These are phyloP conservation scores for Archegozetes longisetosus DNA, from an alignment of 1,140 invertebrate species.

Conservation along the genomic window DNA sequence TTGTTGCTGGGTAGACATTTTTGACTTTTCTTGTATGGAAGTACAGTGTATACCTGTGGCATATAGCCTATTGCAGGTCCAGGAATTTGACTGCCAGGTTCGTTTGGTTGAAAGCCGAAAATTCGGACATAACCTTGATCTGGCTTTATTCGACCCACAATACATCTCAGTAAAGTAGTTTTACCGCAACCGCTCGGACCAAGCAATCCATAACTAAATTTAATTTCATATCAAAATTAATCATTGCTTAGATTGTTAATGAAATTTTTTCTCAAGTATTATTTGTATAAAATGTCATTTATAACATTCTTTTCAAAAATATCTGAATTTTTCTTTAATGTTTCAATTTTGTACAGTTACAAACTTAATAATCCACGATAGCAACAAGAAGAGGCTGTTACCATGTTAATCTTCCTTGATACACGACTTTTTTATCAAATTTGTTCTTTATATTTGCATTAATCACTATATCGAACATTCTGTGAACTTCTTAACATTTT, in stretches of 20 bases:
- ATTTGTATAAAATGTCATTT: neutral
- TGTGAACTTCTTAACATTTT: too few relatives aligned
- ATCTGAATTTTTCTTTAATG: neutral
- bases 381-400: neutral
- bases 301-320: neutral
- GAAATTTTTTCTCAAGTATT: neutral
- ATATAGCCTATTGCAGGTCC: slow-evolving; percentile 68
- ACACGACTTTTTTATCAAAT: too few relatives aligned
- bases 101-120: slow-evolving; percentile 63
- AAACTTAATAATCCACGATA: neutral
- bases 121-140: slow-evolving; percentile 72
- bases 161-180: slow-evolving; percentile 67
- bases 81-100: slow-evolving; percentile 55
- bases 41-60: slow-evolving; percentile 39
- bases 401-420: too few relatives aligned
- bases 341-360: neutral
- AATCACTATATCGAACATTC: too few relatives aligned
- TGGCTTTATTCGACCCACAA: slow-evolving; percentile 60
- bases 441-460: too few relatives aligned
- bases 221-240: too few relatives aligned
- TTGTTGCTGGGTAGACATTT: neutral
- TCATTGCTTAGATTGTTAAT: neutral
- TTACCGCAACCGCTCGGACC: slow-evolving; percentile 32
- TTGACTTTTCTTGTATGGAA: neutral
- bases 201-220: slow-evolving; percentile 57